A percentile compares a stretch with the other conserved stretches of the same genome.
Evolutionary conservation across 1,140 invertebrate genomes (phyloP).

Genomic region (Brachystomella parvula): DNA sequence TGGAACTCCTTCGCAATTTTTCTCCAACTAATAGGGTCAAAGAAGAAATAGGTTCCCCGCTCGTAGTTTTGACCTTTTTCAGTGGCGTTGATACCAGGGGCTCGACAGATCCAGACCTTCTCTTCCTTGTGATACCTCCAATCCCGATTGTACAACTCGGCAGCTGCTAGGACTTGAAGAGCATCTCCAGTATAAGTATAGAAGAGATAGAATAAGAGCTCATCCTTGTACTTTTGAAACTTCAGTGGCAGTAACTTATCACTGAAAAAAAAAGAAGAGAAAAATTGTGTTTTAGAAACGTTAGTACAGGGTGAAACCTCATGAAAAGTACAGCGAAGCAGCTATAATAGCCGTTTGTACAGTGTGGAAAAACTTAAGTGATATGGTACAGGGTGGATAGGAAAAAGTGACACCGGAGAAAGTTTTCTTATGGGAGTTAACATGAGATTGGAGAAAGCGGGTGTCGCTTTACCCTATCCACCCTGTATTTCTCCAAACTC

Average conservation of each 20-base stretch:
- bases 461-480: too few relatives aligned
- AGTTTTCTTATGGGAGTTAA: too few relatives aligned
- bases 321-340: too few relatives aligned
- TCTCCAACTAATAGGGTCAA: constrained; percentile 93
- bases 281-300: not conserved
- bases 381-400: too few relatives aligned
- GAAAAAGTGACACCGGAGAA: too few relatives aligned
- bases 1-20: constrained; percentile 94
- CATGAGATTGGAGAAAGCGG: too few relatives aligned
- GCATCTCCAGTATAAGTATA: constrained; percentile 98
- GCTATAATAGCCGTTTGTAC: too few relatives aligned
- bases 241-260: constrained; percentile 92
- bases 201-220: constrained; percentile 98
- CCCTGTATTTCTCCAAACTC: too few relatives aligned
- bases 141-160: constrained; percentile 75
- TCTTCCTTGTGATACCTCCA: constrained; percentile 99
- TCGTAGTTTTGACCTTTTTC: constrained; percentile 94
- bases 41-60: constrained; percentile 97
- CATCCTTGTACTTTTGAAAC: constrained; percentile 94
- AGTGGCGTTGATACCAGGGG: constrained; percentile 78
- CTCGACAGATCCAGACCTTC: constrained; percentile 97
- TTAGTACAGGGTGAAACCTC: too few relatives aligned
- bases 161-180: constrained; percentile 63
- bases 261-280: constrained; percentile 44
- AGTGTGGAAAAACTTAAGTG: too few relatives aligned